Base-by-base conservation (phyloP, 2,888 invertebrate genomes). In the Nematopogon swammerdamellus region DNA sequence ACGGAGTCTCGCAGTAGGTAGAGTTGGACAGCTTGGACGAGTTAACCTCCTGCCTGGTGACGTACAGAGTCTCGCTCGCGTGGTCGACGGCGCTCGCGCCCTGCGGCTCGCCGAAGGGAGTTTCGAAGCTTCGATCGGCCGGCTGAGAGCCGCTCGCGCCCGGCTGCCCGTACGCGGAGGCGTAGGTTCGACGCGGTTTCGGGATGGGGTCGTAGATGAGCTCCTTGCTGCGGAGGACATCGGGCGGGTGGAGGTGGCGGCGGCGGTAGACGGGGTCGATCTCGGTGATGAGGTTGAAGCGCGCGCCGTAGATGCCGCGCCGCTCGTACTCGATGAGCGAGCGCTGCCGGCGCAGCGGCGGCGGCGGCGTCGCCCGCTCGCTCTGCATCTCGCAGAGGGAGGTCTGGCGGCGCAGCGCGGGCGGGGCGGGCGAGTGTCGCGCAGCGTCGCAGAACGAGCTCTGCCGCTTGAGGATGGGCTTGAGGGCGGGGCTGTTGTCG, bases 181-280 rank as follows among this genome's bases (percentile, higher is more conserved):
- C 72, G 53, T 80, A 80, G 19, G 80, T 80, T 57, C 80, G 65
- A 60, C 76, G 69, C 46, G 80, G 80, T 60, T 80, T 80, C 61
- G 80, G 80, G 54, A 80, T 77, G 58, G 76, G 76, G 53, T 80
- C 80, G 56, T 80, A 80, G 58, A 77, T 60, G 58, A 74, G 75
- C 46, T 77, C 76, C 68, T 77, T 79, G 56, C 76, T 76, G 76
- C 80, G 79, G 74, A 79, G 79, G n/a, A n/a, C n/a, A n/a, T n/a
- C n/a, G n/a, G n/a, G n/a, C n/a, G n/a, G n/a, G n/a, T n/a, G n/a
- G n/a, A n/a, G 80, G 55, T 73, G 72, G 51, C 72, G 74, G 70
- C 80, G 75, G 76, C 80, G 80, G 75, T 80, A 81, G 59, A 80
- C 74, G 45, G 80, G 80, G 59, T 81, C 80, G 68, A 81, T 81